Evolutionary conservation across 30 jellyfish, hydroid and myxozoan genomes (phyloP), one percentile per base, ranked within the genome.

Genomic region (Aurelia aurita complex sp. Pacific): DNA sequence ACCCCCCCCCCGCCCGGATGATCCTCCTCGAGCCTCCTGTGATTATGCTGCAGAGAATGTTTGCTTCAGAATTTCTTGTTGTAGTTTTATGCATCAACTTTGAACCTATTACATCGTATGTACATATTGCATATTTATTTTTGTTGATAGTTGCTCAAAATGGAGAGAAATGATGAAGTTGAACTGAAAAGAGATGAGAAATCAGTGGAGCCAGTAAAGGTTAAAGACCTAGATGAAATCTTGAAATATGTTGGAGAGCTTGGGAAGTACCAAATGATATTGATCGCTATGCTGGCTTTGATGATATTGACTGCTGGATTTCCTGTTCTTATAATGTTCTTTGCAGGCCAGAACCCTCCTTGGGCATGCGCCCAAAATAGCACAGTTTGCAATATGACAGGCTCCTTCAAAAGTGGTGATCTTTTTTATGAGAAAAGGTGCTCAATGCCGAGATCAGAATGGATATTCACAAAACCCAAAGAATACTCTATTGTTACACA

Each of bases 261-360:
- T 75, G 99, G 99, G 19, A 72, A 69, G 52, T 88, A 84, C 67
- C 99, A 94, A 77, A 89, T 94, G 1, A 51, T 85, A 16, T 64
- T 89, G 69, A 64, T 88, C 42, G 10, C 62, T 52, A 79, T 89
- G 77, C 75, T 89, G 65, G 87, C 97, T 32, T 33, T 89, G 18
- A 62, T 81, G 79, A 87, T 86, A 23, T 75, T 94, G 19, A 93
- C 97, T 2, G 91, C 86, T 19, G 88, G 96, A 42, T 85, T 89
- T 76, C 99, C 92, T 55, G 90, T 91, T 11, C 88, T 94, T 12
- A 94, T 94, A 14, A 94, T 89, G 88, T 89, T 61, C 77, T 94
- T 94, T 77, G 96, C 96, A 50, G 99, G 97, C n/a, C 94, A 85
- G 64, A 94, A 94, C 54, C 99, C 99, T 4, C 96, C 95, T 5